phyloP scores from a whole-genome alignment of 2,888 invertebrate species.

The Eilema depressum region DNA sequence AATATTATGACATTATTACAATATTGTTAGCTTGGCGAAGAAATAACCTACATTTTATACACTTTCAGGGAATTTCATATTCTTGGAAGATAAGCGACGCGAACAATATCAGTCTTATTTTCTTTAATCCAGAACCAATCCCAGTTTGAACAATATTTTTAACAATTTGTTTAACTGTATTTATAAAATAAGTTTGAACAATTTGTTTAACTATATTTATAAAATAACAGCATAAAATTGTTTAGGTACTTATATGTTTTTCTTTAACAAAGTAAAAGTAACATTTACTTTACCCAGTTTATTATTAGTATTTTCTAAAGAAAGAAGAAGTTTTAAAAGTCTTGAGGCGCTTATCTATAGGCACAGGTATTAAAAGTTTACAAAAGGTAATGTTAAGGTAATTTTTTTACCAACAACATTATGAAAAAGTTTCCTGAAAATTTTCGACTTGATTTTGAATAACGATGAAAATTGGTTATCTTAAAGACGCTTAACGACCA shows the following conservation, averaged over 20 bases:
- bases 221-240: too few relatives aligned
- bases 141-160: too few relatives aligned
- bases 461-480: neutral
- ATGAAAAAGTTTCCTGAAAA: neutral
- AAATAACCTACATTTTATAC: neutral
- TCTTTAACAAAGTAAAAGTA: too few relatives aligned
- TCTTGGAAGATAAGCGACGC: neutral
- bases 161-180: too few relatives aligned
- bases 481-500: neutral
- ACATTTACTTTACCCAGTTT: neutral
- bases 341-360: constrained; percentile 2
- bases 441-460: neutral
- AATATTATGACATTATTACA: neutral
- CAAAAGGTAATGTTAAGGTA: too few relatives aligned
- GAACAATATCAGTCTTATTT: neutral
- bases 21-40: neutral
- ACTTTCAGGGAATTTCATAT: neutral
- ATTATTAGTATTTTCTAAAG: neutral
- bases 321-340: neutral
- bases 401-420: neutral
- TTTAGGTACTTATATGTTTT: too few relatives aligned
- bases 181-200: too few relatives aligned
- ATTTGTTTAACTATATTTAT: too few relatives aligned
- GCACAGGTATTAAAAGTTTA: neutral
- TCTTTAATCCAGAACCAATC: too few relatives aligned